Evolutionary conservation across 2,113 vertebrate genomes (phyloP).

Genomic region (Mastomys natalensis): DNA sequence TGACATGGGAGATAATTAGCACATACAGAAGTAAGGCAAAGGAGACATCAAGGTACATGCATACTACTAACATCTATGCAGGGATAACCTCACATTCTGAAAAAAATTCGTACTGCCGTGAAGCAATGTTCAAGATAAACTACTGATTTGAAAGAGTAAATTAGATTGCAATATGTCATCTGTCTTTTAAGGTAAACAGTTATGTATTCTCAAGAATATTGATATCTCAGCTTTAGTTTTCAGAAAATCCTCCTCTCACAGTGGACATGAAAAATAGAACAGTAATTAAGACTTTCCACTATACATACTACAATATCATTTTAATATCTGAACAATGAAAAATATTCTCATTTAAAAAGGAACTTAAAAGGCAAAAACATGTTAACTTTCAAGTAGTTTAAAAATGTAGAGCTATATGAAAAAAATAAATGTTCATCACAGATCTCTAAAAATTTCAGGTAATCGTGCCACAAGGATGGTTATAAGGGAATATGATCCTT

Average conservation of each 20-base stretch:
- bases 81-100: not conserved
- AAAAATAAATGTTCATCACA: slow-evolving; percentile 46
- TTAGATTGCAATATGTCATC: not conserved
- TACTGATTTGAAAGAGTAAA: not conserved
- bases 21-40: not conserved
- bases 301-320: not conserved
- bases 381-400: slow-evolving; percentile 14
- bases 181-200: not conserved
- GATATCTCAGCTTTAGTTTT: not conserved
- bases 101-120: not conserved
- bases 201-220: not conserved
- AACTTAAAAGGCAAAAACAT: not conserved
- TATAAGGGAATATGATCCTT: not conserved
- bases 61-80: not conserved
- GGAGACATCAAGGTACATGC: not conserved
- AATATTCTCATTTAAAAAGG: not conserved
- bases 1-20: not conserved
- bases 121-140: not conserved
- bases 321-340: not conserved
- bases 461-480: not conserved
- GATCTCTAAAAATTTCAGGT: slow-evolving; percentile 34
- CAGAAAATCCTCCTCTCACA: not conserved
- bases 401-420: not conserved
- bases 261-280: not conserved
- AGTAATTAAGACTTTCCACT: not conserved